Evolutionary conservation across 2,888 invertebrate species (phyloP), one percentile per base, ranked within the genome.

Genomic region (Amitus sp.): DNA sequence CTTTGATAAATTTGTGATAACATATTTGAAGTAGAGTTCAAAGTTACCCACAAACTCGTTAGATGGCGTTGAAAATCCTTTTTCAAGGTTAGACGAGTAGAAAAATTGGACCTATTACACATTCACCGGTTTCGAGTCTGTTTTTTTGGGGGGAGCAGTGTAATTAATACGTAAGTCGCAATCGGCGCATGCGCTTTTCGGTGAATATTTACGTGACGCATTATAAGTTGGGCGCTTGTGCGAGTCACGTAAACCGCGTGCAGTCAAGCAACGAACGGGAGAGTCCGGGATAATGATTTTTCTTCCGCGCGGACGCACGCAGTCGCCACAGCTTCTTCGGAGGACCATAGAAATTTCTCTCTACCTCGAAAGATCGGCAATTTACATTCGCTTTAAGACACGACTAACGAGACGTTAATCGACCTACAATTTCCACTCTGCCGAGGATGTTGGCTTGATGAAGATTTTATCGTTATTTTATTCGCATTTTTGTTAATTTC

Each of bases 181-280:
- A 27, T 43, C 42, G 3, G 15, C 47, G 34, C 47, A 57, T 47
- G 62, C 59, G n/a, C n/a, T n/a, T 63, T 61, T 66, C 69, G 63
- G 75, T 76, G 74, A 76, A 78, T 77, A 78, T 76, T 72, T 73
- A 76, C 74, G 70, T 65, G 56, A 70, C 68, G 68, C 71, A 70
- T 72, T 71, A n/a, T n/a, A 69, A 69, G 67, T 64, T 64, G 62
- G 53, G 66, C 60, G 51, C 53, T 49, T 60, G 55, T 55, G 58
- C 60, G 67, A 67, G 60, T 56, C 62, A 61, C 53, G 51, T 71
- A 67, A 66, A 58, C 52, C 66, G 67, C 66, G 64, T 61, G 53
- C 42, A 39, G 42, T 53, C 37, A 37, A 40, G 47, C 49, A 62
- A 49, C 51, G 20, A 40, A 42, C 49, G 55, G 50, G 54, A 37